These are phyloP conservation scores for Dendrocincla tyrannina DNA, from an alignment of 2,797 vertebrate species.

Conservation along the genomic window DNA sequence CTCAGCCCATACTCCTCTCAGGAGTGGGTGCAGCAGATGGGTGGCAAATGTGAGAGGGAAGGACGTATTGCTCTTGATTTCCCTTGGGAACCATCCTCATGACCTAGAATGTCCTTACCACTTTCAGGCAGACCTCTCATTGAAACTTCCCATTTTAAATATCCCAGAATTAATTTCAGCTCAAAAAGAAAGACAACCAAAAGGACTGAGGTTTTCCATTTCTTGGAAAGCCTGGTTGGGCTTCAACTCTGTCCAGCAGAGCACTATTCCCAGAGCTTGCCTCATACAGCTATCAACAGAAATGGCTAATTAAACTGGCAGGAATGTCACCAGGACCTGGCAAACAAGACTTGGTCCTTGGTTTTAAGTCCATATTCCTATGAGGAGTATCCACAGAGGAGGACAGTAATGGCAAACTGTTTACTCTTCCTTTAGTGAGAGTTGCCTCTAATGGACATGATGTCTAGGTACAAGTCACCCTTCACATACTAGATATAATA, in stretches of 20 bases:
- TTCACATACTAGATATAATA: fast-evolving
- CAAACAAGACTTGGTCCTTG: neutral
- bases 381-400: neutral
- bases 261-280: slow-evolving; percentile 1
- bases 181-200: neutral
- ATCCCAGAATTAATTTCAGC: neutral
- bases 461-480: fast-evolving
- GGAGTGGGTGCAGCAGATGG: neutral
- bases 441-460: neutral
- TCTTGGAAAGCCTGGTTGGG: neutral
- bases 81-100: neutral
- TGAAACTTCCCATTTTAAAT: neutral
- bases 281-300: slow-evolving; percentile 7
- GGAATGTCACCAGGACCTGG: neutral
- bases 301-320: slow-evolving; percentile 30
- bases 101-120: neutral
- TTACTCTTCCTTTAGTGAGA: neutral
- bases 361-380: neutral
- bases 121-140: neutral
- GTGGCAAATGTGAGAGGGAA: neutral
- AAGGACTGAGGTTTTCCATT: neutral
- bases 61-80: neutral
- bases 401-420: neutral
- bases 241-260: neutral
- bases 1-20: neutral